Evolutionary conservation across 2,888 invertebrate species (phyloP).

Genomic region (Drosophila monieri): DNA sequence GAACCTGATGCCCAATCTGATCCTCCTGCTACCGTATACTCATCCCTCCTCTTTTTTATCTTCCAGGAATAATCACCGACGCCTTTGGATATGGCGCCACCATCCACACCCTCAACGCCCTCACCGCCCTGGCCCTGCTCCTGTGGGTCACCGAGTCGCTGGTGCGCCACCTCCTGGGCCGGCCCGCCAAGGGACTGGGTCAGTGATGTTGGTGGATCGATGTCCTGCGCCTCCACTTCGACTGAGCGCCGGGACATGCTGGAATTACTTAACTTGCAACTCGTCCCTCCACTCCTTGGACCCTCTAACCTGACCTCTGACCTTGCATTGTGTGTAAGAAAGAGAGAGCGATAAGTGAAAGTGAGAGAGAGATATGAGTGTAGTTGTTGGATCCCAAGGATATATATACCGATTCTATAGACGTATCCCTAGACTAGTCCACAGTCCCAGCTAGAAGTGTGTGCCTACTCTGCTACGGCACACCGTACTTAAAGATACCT

Average conservation of each 20-base stretch:
- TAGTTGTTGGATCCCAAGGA: slow-evolving; percentile 2
- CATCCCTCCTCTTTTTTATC: neutral
- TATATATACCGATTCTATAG: neutral
- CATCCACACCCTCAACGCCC: slow-evolving; percentile 74
- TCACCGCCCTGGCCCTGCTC: slow-evolving; percentile 73
- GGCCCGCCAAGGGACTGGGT: slow-evolving; percentile 48
- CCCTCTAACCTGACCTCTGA: neutral
- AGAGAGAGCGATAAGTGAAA: neutral
- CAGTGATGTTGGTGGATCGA: slow-evolving; percentile 16
- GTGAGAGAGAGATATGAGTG: neutral
- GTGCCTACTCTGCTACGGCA: neutral
- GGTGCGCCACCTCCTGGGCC: slow-evolving; percentile 63
- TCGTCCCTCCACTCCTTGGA: neutral
- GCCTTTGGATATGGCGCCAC: slow-evolving; percentile 72
- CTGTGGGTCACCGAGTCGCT: slow-evolving; percentile 74
- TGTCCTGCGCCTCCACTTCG: neutral
- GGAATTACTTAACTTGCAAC: neutral
- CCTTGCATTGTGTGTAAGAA: neutral
- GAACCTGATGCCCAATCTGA: neutral
- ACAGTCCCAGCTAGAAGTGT: neutral
- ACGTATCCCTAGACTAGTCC: slow-evolving; percentile 3
- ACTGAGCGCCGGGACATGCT: neutral
- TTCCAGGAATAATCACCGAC: slow-evolving; percentile 75
- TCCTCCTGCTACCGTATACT: neutral
- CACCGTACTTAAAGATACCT: slow-evolving; percentile 3